Conservation (phyloP, 2,113 vertebrate genomes). For the Onychostoma macrolepis region DNA sequence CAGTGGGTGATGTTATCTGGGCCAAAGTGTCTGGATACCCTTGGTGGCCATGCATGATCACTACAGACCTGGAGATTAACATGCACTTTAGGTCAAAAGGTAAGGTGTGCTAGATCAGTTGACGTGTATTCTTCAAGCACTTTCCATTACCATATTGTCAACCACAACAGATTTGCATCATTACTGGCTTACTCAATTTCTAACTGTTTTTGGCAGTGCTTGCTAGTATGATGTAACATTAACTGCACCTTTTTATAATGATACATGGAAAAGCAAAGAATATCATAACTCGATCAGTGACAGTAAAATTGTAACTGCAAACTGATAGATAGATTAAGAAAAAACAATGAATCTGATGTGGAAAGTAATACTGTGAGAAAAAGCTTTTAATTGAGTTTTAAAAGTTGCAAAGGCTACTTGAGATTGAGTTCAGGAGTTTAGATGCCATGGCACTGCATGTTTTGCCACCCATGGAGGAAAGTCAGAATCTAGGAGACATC, state of each 20-base stretch:
- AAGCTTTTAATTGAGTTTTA: background rate
- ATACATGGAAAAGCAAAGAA: background rate
- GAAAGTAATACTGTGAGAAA: background rate
- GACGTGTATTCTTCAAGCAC: background rate
- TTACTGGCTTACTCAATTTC: background rate
- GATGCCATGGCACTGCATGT: background rate
- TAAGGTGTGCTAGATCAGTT: constrained; percentile 60
- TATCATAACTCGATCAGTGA: background rate
- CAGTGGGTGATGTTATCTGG: constrained; percentile 91
- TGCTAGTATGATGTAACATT: background rate
- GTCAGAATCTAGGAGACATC: background rate
- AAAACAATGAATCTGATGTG: background rate
- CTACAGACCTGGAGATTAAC: constrained; percentile 87
- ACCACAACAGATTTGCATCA: background rate
- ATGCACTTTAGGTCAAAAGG: constrained; percentile 89
- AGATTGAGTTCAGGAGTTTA: background rate
- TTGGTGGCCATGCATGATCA: constrained; percentile 99
- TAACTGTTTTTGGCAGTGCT: background rate
- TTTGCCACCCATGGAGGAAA: background rate
- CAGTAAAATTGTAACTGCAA: background rate
- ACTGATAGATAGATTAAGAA: background rate
- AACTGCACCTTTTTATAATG: background rate
- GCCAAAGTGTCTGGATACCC: constrained; percentile 95
- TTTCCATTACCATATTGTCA: background rate
- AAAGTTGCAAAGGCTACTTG: background rate